phyloP scores from a whole-genome alignment of 1,140 invertebrate species.

The Drosophila sp. region DNA sequence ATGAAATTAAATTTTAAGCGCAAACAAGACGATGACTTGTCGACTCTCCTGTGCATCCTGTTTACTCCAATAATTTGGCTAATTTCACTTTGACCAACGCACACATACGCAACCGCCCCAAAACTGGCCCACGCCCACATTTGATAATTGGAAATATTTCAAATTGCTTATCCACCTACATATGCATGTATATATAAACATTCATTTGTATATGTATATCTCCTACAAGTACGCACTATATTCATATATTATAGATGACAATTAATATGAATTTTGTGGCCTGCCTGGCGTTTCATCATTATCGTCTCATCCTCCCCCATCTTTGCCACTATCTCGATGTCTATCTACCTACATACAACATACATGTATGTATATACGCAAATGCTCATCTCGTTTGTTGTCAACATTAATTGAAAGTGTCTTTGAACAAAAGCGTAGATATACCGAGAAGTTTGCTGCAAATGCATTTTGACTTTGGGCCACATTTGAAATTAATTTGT shows the following conservation, averaged over 20 bases:
- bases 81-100: slow-evolving; percentile 58
- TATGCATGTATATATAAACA: slow-evolving; percentile 12
- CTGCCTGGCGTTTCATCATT: slow-evolving; percentile 23
- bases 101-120: neutral
- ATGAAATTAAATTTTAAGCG: slow-evolving; percentile 82
- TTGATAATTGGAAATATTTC: slow-evolving; percentile 70
- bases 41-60: slow-evolving; percentile 51
- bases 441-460: neutral
- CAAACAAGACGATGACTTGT: slow-evolving; percentile 73
- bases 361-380: no score
- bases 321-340: neutral
- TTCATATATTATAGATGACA: slow-evolving; percentile 17
- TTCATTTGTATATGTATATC: neutral
- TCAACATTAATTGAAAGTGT: slow-evolving; percentile 41
- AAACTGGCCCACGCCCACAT: slow-evolving; percentile 19
- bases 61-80: slow-evolving; percentile 79
- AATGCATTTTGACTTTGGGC: slow-evolving; percentile 12
- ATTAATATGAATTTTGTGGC: slow-evolving; percentile 33
- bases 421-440: neutral
- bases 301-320: neutral
- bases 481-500: slow-evolving; percentile 12
- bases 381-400: slow-evolving; percentile 8
- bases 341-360: no score
- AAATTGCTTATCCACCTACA: slow-evolving; percentile 39
- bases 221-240: neutral